These are phyloP conservation scores for Cinclus mexicanus DNA, from an alignment of 2,113 vertebrate species.

Conservation along the genomic window DNA sequence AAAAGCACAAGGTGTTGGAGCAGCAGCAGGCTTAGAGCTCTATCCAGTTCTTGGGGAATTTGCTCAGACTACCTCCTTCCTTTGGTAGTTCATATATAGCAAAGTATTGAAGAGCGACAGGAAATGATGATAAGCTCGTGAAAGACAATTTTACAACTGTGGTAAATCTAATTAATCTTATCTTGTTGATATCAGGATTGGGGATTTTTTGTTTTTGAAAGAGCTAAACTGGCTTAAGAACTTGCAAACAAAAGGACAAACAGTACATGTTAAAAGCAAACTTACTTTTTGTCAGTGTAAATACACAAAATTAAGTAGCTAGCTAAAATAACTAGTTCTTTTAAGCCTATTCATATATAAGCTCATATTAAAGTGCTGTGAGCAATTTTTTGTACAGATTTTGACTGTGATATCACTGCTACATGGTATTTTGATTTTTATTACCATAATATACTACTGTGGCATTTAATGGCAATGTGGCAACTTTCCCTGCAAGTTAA, in stretches of 20 bases:
- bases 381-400: not conserved
- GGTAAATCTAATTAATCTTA: not conserved
- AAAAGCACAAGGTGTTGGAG: not conserved
- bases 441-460: not conserved
- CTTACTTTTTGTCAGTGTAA: not conserved
- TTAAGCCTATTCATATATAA: not conserved
- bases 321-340: not conserved
- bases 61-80: not conserved
- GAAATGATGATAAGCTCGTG: not conserved
- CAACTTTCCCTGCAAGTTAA: not conserved
- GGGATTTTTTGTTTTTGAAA: not conserved
- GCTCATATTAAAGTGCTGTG: not conserved
- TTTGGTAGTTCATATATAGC: not conserved
- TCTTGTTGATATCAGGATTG: not conserved
- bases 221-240: not conserved
- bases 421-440: not conserved
- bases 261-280: not conserved
- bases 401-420: not conserved
- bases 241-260: not conserved
- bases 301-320: not conserved
- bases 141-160: not conserved
- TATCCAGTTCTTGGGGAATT: not conserved
- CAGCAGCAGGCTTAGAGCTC: not conserved
- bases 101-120: not conserved
- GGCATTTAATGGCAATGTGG: not conserved